Evolutionary conservation across 2,797 vertebrate genomes (phyloP).

Genomic region (Poecilia picta): DNA sequence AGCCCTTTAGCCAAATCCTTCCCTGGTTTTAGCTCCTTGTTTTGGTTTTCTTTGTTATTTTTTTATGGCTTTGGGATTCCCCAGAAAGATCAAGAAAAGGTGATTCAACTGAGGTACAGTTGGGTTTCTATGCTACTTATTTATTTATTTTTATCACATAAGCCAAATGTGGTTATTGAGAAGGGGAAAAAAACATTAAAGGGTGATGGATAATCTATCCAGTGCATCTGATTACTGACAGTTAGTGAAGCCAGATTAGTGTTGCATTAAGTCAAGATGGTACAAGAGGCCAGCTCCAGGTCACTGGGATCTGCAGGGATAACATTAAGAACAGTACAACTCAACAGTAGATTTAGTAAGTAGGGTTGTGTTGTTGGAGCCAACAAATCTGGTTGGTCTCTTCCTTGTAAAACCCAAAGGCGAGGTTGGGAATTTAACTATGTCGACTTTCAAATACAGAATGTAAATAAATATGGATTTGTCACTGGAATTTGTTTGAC

Average conservation of each 20-base stretch:
- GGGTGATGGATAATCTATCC: constrained; percentile 57
- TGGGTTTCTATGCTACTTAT: constrained; percentile 29
- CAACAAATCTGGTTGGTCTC: constrained; percentile 1
- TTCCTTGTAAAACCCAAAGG: not conserved
- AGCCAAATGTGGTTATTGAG: constrained; percentile 40
- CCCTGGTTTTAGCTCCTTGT: constrained; percentile 27
- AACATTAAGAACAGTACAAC: constrained; percentile 21
- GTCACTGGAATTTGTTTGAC: not conserved
- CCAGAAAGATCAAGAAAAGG: constrained; percentile 5
- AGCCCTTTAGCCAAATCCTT: constrained; percentile 43
- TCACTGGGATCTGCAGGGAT: constrained; percentile 34
- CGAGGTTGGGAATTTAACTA: not conserved
- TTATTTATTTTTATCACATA: not conserved
- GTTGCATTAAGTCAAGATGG: constrained; percentile 49
- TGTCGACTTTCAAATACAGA: not conserved
- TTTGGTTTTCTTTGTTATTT: not conserved
- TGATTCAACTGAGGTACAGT: not conserved
- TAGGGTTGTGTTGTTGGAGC: constrained; percentile 1
- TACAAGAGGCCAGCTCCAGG: constrained; percentile 48
- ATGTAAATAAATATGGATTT: not conserved
- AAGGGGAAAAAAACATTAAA: constrained; percentile 42
- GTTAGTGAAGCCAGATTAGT: constrained; percentile 68
- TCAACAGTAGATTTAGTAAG: constrained; percentile 11
- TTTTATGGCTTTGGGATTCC: constrained; percentile 6
- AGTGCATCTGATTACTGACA: constrained; percentile 68